Percentiles rank a stretch among this genome's conserved stretches.
Conservation (phyloP, 2,797 vertebrate genomes). For the Clarias laeviceps region DNA sequence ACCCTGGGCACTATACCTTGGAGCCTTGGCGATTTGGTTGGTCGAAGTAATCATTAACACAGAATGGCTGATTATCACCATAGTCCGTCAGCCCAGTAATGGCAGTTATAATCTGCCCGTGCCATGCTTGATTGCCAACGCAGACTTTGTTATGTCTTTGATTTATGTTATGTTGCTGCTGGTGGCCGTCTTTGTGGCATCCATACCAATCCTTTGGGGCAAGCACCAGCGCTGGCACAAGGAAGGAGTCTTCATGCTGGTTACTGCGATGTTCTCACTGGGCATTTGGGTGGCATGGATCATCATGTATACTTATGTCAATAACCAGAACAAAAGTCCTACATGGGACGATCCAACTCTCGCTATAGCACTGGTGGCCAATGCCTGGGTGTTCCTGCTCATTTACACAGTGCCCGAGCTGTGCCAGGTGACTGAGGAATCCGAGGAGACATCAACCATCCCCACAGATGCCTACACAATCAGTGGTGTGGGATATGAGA, state of each 20-base stretch:
- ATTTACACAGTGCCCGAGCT: conserved; percentile 84
- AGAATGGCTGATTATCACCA: conserved; percentile 92
- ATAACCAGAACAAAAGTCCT: conserved; percentile 56
- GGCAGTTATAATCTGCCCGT: background rate
- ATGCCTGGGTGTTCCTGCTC: conserved; percentile 85
- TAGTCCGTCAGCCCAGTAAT: conserved; percentile 67
- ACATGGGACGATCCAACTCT: conserved; percentile 90
- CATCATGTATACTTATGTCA: conserved; percentile 89
- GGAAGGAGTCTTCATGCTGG: conserved; percentile 75
- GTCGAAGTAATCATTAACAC: conserved; percentile 92
- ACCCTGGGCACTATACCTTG: conserved; percentile 77
- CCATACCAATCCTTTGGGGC: conserved; percentile 77
- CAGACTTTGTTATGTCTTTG: conserved; percentile 91
- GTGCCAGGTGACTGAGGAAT: conserved; percentile 73
- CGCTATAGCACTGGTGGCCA: conserved; percentile 86
- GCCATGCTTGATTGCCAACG: conserved; percentile 81
- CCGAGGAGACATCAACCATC: conserved; percentile 67
- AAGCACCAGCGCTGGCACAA: conserved; percentile 79
- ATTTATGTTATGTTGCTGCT: conserved; percentile 91
- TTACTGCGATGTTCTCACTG: conserved; percentile 74
- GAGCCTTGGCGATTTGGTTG: conserved; percentile 78
- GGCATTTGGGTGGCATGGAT: conserved; percentile 92
- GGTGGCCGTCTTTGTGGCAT: conserved; percentile 67
- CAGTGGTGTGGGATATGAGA: conserved; percentile 88
- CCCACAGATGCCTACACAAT: conserved; percentile 78